Evolutionary conservation across 2,888 invertebrate species (phyloP).

Genomic region (Agonum fuliginosum): DNA sequence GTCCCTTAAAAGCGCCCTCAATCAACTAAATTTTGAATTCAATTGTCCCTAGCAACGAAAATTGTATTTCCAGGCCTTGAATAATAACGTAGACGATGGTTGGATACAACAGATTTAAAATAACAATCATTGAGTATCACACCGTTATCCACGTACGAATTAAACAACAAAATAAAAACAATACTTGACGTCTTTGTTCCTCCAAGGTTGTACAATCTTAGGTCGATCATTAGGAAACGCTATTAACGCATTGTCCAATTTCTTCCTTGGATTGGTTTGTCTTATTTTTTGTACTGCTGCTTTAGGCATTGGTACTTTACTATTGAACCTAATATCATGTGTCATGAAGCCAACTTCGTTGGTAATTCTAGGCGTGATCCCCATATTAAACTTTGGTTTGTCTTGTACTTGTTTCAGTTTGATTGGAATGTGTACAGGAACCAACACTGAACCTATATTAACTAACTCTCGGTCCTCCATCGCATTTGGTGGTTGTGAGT

Average conservation of each 20-base stretch:
- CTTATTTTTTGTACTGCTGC: no score
- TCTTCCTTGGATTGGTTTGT: conserved; percentile 60
- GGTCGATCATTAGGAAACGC: conserved; percentile 71
- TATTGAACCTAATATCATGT: conserved; percentile 67
- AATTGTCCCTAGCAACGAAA: no score
- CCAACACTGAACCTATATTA: conserved; percentile 61
- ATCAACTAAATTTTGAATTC: no score
- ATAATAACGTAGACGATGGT: no score
- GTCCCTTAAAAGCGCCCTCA: no score
- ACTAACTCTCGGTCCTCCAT: conserved; percentile 53
- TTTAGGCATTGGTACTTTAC: conserved; percentile 64
- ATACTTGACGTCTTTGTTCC: conserved; percentile 59
- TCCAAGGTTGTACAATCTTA: conserved; percentile 67
- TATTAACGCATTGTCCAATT: conserved; percentile 64
- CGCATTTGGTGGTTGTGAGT: conserved; percentile 61
- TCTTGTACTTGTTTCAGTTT: no score
- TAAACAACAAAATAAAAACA: not conserved
- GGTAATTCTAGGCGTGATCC: conserved; percentile 68
- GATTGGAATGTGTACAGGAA: conserved; percentile 61
- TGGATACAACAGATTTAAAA: no score
- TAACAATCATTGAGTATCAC: no score
- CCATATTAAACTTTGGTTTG: conserved; percentile 67
- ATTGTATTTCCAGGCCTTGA: no score
- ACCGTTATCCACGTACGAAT: not conserved
- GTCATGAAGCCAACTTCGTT: conserved; percentile 69